Base-by-base conservation (phyloP, 1,140 invertebrate genomes). In the Hormaphis cornu region DNA sequence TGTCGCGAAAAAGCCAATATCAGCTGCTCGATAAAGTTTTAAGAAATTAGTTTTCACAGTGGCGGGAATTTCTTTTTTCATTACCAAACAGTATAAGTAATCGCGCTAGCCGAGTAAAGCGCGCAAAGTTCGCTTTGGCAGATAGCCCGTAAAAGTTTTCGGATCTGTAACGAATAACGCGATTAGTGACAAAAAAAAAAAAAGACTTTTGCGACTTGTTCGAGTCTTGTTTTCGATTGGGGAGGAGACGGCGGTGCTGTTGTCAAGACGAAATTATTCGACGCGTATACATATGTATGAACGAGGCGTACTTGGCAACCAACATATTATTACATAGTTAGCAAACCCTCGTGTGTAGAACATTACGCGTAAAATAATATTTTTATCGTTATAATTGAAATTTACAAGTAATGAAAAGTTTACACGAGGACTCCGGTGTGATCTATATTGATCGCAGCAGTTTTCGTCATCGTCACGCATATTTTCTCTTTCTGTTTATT, bases 31-130 rank as follows among this genome's bases (percentile, higher is more conserved):
- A 40, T n/a, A 66, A 66, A 48, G 26, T 66, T 63, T 66, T 66
- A 66, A 66, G 61, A 48, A 66, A 66, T 66, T 66, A 66, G 44
- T 66, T 66, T 63, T 50, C 61, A 30, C n/a, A n/a, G n/a, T n/a
- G n/a, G n/a, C n/a, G n/a, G n/a, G n/a, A n/a, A n/a, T n/a, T n/a
- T n/a, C n/a, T n/a, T n/a, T n/a, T n/a, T n/a, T n/a, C n/a, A n/a
- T n/a, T n/a, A n/a, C n/a, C n/a, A n/a, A n/a, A n/a, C n/a, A n/a
- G n/a, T n/a, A n/a, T n/a, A n/a, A n/a, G n/a, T n/a, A n/a, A n/a
- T n/a, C n/a, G n/a, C n/a, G n/a, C n/a, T n/a, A n/a, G 20, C 33
- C 20, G 37, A 20, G 44, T 9, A 48, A 46, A 22, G 30, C 44
- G 14, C 10, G 24, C n/a, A n/a, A 46, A 22, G 61, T 66, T 48